Evolutionary conservation across 2,888 invertebrate species (phyloP).

Genomic region (Meghimatium bilineatum): DNA sequence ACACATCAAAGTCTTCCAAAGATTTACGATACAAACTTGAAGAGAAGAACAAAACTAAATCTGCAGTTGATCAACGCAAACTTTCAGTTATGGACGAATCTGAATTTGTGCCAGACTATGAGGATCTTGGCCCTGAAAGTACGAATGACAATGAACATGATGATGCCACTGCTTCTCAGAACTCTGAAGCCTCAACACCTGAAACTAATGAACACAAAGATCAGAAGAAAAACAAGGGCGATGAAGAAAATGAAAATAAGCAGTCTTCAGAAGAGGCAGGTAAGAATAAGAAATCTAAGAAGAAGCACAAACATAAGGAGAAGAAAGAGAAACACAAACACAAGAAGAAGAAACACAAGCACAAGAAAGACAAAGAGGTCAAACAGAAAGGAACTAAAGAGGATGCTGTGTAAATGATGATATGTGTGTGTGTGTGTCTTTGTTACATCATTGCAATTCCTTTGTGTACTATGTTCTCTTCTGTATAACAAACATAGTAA

Average conservation of each 20-base stretch:
- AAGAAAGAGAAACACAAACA: slow-evolving; percentile 47
- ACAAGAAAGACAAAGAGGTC: slow-evolving; percentile 42
- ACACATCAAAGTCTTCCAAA: slow-evolving; percentile 41
- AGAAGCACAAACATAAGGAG: slow-evolving; percentile 45
- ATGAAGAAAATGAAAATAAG: slow-evolving; percentile 25
- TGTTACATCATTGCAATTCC: background rate
- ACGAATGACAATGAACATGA: slow-evolving; percentile 39
- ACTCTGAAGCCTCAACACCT: slow-evolving; percentile 32
- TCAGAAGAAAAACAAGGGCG: slow-evolving; percentile 26
- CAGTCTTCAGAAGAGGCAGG: slow-evolving; percentile 3
- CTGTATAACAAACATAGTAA: background rate
- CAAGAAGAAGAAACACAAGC: slow-evolving; percentile 46
- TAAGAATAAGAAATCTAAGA: slow-evolving; percentile 40
- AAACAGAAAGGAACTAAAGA: slow-evolving; percentile 27
- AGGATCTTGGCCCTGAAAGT: slow-evolving; percentile 55
- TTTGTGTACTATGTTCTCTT: background rate
- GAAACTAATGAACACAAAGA: background rate
- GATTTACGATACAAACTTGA: slow-evolving; percentile 51
- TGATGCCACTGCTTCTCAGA: slow-evolving; percentile 36
- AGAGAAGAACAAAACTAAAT: slow-evolving; percentile 45
- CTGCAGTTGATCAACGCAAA: slow-evolving; percentile 59
- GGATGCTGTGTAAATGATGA: background rate
- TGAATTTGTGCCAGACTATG: slow-evolving; percentile 73
- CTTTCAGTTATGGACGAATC: slow-evolving; percentile 71
- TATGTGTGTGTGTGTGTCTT: background rate